Base-by-base conservation (phyloP, 2,888 invertebrate genomes). In the Piscicola geometra region DNA sequence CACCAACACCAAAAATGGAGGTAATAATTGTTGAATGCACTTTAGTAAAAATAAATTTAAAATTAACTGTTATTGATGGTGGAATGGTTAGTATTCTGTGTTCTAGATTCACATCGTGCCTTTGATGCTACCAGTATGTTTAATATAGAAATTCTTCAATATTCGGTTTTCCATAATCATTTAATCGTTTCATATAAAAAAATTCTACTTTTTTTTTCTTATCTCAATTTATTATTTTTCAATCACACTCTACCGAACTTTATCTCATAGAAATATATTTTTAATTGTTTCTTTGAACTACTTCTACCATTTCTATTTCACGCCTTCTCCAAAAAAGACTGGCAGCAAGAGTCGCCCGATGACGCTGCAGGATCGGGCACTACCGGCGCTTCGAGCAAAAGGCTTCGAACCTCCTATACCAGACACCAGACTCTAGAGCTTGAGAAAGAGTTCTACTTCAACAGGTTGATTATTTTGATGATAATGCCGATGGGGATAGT, bases 391-490 rank as follows among this genome's bases (percentile, higher is more conserved):
- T 96, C 96, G 87, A 94, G 94, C 76, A 97, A 96, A 87, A 90
- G 96, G 86, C 95, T 96, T 87, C 90, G 96, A 86, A 96, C 96
- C 87, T 96, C 96, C 81, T 96, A 96, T 88, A 96, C 96, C 82
- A 90, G 96, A 86, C 95, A 95, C 89, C 96, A 97, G 89, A 96
- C 96, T 76, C 89, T 96, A 86, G 96, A 96, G 88, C 89, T 96
- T 88, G 96, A 96, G 88, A 96, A 96, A 87, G 96, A 96, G 89
- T 96, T 96, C 89, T 96, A 96, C 88, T 96, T 94, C 90, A 96
- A 96, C 89, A 91, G 95, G 87, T 97, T 96, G 89, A n/a, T n/a
- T n/a, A n/a, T n/a, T n/a, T n/a, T n/a, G n/a, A n/a, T n/a, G n/a
- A n/a, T n/a, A n/a, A n/a, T n/a, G n/a, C n/a, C n/a, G n/a, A n/a